Conservation (phyloP, 2,113 vertebrate species). For the Boleophthalmus pectinirostris region DNA sequence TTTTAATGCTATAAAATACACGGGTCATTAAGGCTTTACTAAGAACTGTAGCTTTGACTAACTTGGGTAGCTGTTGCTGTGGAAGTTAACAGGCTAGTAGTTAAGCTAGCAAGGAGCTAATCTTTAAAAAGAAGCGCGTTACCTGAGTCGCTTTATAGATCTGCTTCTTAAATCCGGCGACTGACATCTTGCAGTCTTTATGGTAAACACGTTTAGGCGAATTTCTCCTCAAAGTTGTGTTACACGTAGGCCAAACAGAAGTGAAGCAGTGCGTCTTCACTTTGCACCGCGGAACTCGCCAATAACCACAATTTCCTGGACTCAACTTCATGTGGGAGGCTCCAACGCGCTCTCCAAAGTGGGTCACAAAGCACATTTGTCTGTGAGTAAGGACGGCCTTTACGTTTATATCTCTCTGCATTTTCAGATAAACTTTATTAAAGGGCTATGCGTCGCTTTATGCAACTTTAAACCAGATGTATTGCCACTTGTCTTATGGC, state of each 20-base stretch:
- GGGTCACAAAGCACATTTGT: constrained; percentile 23
- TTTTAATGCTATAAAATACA: not conserved
- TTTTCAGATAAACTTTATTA: not conserved
- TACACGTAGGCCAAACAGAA: not conserved
- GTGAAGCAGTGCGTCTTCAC: constrained; percentile 23
- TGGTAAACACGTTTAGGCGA: constrained; percentile 10
- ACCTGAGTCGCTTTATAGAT: constrained; percentile 98
- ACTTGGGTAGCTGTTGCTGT: not conserved
- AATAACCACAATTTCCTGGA: constrained; percentile 62
- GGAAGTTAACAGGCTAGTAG: constrained; percentile 18
- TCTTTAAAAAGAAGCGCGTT: constrained; percentile 27
- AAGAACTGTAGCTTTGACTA: not conserved
- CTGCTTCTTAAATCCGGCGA: constrained; percentile 94
- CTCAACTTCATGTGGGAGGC: constrained; percentile 47
- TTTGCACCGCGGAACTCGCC: constrained; percentile 60
- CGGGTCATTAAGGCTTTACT: not conserved
- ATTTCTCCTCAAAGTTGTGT: not conserved
- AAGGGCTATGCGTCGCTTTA: not conserved
- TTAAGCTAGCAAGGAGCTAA: constrained; percentile 30
- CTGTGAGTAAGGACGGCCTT: not conserved
- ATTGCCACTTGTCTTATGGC: no score
- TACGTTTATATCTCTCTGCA: not conserved
- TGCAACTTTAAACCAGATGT: not conserved
- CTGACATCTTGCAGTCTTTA: constrained; percentile 83
- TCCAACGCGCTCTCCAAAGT: constrained; percentile 34